Conservation (phyloP, 2,797 vertebrate species). For the Lagorchestes hirsutus region DNA sequence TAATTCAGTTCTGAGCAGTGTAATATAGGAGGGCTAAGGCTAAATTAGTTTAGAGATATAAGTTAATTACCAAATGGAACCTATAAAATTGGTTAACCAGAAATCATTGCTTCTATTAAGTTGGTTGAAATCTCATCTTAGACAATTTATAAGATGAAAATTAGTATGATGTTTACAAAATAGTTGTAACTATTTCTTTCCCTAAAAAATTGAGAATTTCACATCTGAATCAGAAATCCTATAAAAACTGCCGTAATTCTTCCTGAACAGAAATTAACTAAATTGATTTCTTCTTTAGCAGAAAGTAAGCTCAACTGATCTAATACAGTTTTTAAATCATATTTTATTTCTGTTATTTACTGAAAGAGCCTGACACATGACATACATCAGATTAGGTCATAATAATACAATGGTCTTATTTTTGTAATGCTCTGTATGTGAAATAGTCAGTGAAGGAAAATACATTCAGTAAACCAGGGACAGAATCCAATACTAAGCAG, state of each 20-base stretch:
- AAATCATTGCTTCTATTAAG: not conserved
- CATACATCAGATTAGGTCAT: conserved; percentile 38
- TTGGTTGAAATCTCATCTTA: conserved; percentile 18
- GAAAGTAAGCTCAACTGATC: conserved; percentile 35
- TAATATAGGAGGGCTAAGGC: not conserved
- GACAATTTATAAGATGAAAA: not conserved
- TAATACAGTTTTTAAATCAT: conserved; percentile 49
- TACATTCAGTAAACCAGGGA: conserved; percentile 62
- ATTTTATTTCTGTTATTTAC: conserved; percentile 70
- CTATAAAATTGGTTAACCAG: not conserved
- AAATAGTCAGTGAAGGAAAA: conserved; percentile 63
- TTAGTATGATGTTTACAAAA: conserved; percentile 13
- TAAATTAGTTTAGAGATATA: conserved; percentile 18
- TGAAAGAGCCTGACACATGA: conserved; percentile 52
- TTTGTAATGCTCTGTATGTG: conserved; percentile 60
- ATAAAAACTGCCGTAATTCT: conserved; percentile 46
- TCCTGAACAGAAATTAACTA: conserved; percentile 54
- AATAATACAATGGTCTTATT: conserved; percentile 43
- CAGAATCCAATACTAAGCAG: conserved; percentile 75
- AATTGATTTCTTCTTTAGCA: conserved; percentile 52
- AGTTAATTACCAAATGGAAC: conserved; percentile 21
- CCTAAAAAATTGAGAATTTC: conserved; percentile 56
- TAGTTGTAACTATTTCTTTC: conserved; percentile 46
- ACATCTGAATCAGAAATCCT: not conserved
- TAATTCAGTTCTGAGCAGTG: conserved; percentile 14